Evolutionary conservation across 2,888 invertebrate species (phyloP).

Genomic region (Mellilla xanthometata): DNA sequence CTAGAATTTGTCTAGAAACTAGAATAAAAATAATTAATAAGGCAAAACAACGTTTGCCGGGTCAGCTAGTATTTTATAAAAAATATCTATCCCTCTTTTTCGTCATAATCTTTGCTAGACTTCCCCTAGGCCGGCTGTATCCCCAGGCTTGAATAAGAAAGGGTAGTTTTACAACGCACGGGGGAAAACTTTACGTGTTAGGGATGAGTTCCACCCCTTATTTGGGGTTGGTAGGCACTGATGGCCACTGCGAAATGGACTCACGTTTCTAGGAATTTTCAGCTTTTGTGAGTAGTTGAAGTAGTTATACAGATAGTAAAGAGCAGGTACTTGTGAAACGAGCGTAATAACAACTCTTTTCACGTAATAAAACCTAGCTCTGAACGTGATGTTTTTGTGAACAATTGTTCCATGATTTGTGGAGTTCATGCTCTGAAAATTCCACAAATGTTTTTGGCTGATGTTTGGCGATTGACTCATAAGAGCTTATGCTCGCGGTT

Average conservation of each 20-base stretch:
- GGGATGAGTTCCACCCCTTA: slow-evolving; percentile 58
- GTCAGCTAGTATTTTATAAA: too few species aligned
- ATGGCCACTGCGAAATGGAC: slow-evolving; percentile 37
- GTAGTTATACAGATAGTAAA: slow-evolving; percentile 10
- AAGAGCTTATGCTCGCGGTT: too few species aligned
- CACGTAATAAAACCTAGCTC: too few species aligned
- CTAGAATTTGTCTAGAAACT: too few species aligned
- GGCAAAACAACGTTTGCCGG: too few species aligned
- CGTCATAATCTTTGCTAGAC: slow-evolving; percentile 44
- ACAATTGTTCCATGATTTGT: too few species aligned
- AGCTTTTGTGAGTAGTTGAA: slow-evolving; percentile 23
- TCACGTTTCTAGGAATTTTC: slow-evolving; percentile 19
- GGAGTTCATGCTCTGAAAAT: too few species aligned
- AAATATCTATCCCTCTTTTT: not conserved
- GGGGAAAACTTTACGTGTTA: slow-evolving; percentile 74
- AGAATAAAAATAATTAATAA: too few species aligned
- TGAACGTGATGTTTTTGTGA: too few species aligned
- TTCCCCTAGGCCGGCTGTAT: slow-evolving; percentile 59
- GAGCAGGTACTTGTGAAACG: not conserved
- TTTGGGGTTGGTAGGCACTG: slow-evolving; percentile 52
- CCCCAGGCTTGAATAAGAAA: slow-evolving; percentile 63
- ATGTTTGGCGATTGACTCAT: too few species aligned
- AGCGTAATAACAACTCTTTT: too few species aligned
- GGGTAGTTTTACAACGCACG: slow-evolving; percentile 77
- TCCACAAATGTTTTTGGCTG: too few species aligned